Conservation (phyloP, 2,113 vertebrate species). For the Microcebus griseorufus region DNA sequence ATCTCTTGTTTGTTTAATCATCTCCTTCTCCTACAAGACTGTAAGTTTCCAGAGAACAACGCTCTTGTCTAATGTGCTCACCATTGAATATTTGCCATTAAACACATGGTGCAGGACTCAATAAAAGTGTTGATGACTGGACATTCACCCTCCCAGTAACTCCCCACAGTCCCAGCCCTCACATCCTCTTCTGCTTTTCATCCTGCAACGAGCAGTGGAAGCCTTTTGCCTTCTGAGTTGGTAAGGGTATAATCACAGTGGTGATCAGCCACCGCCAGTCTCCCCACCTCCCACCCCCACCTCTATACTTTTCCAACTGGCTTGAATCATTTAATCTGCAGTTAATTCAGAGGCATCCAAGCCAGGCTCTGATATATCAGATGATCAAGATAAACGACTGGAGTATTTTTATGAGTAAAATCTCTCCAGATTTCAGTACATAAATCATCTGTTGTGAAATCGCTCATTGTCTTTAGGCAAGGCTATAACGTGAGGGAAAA, state of each 20-base stretch:
- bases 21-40: not conserved
- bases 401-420: conserved; percentile 86
- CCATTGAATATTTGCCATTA: not conserved
- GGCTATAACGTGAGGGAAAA: conserved; percentile 81
- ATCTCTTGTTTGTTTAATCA: not conserved
- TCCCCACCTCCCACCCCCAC: conserved; percentile 49
- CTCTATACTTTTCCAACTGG: conserved; percentile 76
- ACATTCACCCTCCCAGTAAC: not conserved
- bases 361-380: conserved; percentile 74
- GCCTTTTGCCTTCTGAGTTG: conserved; percentile 70
- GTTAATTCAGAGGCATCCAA: conserved; percentile 83
- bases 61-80: fast-evolving
- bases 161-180: conserved; percentile 55
- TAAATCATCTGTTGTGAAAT: conserved; percentile 88
- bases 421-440: conserved; percentile 85
- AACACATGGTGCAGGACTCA: not conserved
- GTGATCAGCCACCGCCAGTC: conserved; percentile 70
- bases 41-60: not conserved
- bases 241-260: conserved; percentile 77
- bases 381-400: conserved; percentile 83
- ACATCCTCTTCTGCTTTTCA: conserved; percentile 73
- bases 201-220: conserved; percentile 71
- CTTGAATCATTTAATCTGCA: conserved; percentile 85
- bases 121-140: not conserved
- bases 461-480: conserved; percentile 85